These are phyloP conservation scores for Hypomecis atomaria DNA, from an alignment of 2,888 invertebrate species.

Conservation along the genomic window DNA sequence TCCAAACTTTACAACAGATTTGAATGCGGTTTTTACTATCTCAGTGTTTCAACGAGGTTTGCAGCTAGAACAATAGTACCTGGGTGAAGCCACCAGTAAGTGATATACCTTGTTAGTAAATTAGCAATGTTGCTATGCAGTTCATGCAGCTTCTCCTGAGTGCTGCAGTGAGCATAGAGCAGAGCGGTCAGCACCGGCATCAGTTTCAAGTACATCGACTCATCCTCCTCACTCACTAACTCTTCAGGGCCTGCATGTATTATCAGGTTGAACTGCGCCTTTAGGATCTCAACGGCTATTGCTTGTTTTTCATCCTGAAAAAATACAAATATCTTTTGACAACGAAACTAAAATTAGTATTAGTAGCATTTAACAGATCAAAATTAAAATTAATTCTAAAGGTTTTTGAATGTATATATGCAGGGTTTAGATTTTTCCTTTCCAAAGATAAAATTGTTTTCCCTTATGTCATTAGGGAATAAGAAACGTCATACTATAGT, in stretches of 20 bases:
- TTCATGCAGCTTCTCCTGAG: slow-evolving; percentile 86
- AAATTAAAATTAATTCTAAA: too few species aligned
- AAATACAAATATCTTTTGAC: neutral
- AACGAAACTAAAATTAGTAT: too few species aligned
- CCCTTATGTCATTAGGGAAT: too few species aligned
- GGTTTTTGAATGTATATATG: too few species aligned
- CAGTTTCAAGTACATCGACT: slow-evolving; percentile 89
- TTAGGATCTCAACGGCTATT: slow-evolving; percentile 89
- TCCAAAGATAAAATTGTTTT: too few species aligned
- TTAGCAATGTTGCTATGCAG: slow-evolving; percentile 92
- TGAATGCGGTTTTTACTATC: too few species aligned
- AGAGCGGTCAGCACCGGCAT: slow-evolving; percentile 89
- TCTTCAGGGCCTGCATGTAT: slow-evolving; percentile 75
- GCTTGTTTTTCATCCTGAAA: slow-evolving; percentile 85
- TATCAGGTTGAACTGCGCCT: slow-evolving; percentile 91
- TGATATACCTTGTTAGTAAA: slow-evolving; percentile 87
- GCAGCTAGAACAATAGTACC: too few species aligned
- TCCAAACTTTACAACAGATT: too few species aligned
- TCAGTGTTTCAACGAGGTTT: too few species aligned
- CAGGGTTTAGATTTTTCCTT: too few species aligned
- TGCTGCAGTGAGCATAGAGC: slow-evolving; percentile 84
- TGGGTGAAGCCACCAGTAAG: neutral
- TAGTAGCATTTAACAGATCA: too few species aligned
- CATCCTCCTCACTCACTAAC: slow-evolving; percentile 86
- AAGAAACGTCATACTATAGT: too few species aligned